phyloP scores from a whole-genome alignment of 2,113 vertebrate genomes.

The Eolophus roseicapilla region DNA sequence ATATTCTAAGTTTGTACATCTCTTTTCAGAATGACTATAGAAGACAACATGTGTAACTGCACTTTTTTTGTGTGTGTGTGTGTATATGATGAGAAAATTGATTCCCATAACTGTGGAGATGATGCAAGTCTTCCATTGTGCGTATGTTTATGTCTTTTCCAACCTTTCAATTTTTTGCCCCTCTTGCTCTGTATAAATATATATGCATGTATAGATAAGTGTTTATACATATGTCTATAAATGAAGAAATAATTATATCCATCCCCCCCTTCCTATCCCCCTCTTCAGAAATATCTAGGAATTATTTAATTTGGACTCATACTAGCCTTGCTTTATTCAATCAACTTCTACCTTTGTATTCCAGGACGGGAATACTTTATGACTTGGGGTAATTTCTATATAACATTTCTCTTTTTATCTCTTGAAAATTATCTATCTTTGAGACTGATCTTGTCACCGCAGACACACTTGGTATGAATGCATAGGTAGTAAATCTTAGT shows the following conservation, averaged over 20 bases:
- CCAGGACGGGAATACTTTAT: neutral
- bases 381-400: neutral
- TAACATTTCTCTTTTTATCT: neutral
- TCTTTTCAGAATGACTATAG: neutral
- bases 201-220: neutral
- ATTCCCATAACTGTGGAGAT: neutral
- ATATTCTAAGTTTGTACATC: neutral
- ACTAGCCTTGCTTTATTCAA: neutral
- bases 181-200: neutral
- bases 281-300: neutral
- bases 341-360: neutral
- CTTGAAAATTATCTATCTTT: neutral
- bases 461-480: neutral
- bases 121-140: neutral
- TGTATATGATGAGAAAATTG: neutral
- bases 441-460: neutral
- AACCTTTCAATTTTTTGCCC: neutral
- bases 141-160: neutral
- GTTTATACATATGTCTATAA: neutral
- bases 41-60: neutral
- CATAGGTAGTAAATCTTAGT: neutral
- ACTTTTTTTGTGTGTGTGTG: neutral
- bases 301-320: neutral
- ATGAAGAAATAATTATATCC: neutral
- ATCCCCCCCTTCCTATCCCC: fast-evolving